Evolutionary conservation across 2,113 vertebrate genomes (phyloP).

Genomic region (Phalacrocorax carbo): DNA sequence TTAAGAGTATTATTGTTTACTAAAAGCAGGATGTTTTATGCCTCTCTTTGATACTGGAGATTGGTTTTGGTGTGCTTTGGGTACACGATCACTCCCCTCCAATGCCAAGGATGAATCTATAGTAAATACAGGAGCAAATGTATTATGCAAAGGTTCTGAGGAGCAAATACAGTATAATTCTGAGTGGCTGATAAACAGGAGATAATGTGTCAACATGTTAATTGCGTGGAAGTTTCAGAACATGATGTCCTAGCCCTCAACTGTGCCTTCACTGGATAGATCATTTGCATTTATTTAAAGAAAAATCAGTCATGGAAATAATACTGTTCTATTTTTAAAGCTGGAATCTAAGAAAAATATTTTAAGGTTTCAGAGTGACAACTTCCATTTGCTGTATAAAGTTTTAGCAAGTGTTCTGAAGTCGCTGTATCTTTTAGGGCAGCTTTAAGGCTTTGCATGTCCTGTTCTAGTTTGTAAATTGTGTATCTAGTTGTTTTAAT

Average conservation of each 20-base stretch:
- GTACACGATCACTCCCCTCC: not conserved
- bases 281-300: conserved; percentile 46
- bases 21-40: not conserved
- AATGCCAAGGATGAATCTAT: not conserved
- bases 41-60: not conserved
- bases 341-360: conserved; percentile 25
- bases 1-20: not conserved
- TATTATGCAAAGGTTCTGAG: not conserved
- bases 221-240: not conserved
- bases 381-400: not conserved
- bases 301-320: conserved; percentile 19
- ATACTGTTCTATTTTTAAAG: conserved; percentile 32
- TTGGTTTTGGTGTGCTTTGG: not conserved
- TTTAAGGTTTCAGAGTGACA: conserved; percentile 16
- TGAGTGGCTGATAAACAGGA: not conserved
- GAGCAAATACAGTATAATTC: not conserved
- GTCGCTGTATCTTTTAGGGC: not conserved
- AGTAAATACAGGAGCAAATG: not conserved
- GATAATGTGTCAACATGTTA: conserved; percentile 4
- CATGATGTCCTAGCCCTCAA: not conserved
- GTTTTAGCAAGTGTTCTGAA: not conserved
- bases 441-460: not conserved
- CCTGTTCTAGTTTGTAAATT: not conserved
- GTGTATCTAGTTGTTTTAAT: accelerated
- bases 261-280: not conserved